Percentiles rank a stretch among this genome's conserved stretches.
These are phyloP conservation scores for Prorops nasuta DNA, from an alignment of 1,140 invertebrate species.

Conservation along the genomic window DNA sequence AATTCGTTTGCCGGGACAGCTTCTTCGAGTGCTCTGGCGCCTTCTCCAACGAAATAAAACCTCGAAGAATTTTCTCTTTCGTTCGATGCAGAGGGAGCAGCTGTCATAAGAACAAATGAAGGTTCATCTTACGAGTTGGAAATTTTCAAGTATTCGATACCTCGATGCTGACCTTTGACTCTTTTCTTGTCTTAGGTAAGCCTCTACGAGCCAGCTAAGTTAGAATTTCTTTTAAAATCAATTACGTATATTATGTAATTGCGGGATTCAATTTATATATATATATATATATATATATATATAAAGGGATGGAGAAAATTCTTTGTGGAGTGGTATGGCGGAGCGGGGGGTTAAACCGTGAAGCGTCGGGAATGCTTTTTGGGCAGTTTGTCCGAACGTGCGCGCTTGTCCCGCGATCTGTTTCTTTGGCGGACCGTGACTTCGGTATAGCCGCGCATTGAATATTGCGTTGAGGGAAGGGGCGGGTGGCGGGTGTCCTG, in stretches of 20 bases:
- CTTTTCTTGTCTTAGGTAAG: conserved; percentile 14
- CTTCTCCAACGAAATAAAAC: no score
- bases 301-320: no score
- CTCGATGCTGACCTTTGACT: conserved; percentile 17
- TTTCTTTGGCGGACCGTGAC: conserved; percentile 9
- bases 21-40: no score
- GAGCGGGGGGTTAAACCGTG: no score
- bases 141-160: conserved; percentile 16
- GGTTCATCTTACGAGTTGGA: conserved; percentile 15
- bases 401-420: conserved; percentile 2
- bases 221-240: no score
- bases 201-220: no score
- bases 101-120: conserved; percentile 25
- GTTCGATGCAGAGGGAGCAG: conserved; percentile 3
- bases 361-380: conserved; percentile 5
- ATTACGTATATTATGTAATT: no score
- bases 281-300: no score
- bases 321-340: no score
- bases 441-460: conserved; percentile 24
- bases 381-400: neutral
- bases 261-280: no score
- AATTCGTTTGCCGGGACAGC: no score
- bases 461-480: conserved; percentile 29
- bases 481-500: conserved; percentile 27
- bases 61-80: no score